Percentiles rank a stretch among this genome's conserved stretches.
Conservation (phyloP, 2,888 invertebrate species). For the Anodontia alba region DNA sequence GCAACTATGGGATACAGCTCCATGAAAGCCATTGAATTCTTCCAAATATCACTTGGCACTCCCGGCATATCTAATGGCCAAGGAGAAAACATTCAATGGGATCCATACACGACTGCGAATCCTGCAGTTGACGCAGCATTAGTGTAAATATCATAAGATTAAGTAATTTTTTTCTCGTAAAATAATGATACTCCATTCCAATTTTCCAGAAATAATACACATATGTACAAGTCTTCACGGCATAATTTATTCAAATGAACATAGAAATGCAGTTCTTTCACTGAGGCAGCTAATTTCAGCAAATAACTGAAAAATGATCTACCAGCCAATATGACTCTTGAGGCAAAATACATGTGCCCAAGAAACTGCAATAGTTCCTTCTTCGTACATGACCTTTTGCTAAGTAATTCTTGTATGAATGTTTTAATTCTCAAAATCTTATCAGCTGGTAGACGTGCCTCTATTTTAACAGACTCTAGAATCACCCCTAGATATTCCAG, state of each 20-base stretch:
- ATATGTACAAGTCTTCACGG: not conserved
- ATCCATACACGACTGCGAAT: not conserved
- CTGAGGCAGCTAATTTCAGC: not conserved
- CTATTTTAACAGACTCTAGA: slow-evolving; percentile 35
- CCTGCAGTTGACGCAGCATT: not conserved
- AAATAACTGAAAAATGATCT: not conserved
- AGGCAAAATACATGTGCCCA: not conserved
- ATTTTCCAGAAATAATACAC: not conserved
- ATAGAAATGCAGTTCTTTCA: not conserved
- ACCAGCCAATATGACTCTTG: not conserved
- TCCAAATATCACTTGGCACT: not conserved
- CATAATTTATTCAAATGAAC: not conserved
- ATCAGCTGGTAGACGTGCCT: not conserved
- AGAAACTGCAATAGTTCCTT: not conserved
- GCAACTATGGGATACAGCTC: not conserved
- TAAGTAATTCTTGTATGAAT: not conserved
- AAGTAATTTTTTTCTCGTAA: not conserved
- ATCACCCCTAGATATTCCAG: slow-evolving; percentile 49
- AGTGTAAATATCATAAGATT: not conserved
- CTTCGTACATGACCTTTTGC: not conserved
- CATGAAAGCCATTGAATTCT: not conserved
- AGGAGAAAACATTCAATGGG: not conserved
- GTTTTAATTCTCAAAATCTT: not conserved
- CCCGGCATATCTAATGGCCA: not conserved
- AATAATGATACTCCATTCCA: not conserved